phyloP scores from a whole-genome alignment of 1,140 invertebrate species.

The Drosophila orosa region DNA sequence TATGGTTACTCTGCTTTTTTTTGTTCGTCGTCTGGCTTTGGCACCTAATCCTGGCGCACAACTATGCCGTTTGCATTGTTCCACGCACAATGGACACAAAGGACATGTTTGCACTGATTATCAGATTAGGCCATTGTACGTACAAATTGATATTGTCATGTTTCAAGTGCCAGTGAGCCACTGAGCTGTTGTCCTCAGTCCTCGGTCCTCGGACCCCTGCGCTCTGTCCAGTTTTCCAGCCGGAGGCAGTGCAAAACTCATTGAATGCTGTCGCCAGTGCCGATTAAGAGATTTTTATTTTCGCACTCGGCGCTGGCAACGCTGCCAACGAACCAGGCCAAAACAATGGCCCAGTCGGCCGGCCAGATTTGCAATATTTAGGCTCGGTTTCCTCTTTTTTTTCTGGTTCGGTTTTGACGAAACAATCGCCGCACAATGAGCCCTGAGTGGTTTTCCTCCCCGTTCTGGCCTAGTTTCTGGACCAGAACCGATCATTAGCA shows the following conservation, averaged over 20 bases:
- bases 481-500: slow-evolving; percentile 77
- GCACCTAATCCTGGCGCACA: slow-evolving; percentile 84
- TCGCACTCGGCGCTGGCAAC: slow-evolving; percentile 61
- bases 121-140: slow-evolving; percentile 84
- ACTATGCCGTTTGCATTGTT: slow-evolving; percentile 84
- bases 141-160: slow-evolving; percentile 84
- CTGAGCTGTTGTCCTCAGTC: slow-evolving; percentile 8
- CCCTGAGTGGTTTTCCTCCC: slow-evolving; percentile 71
- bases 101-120: slow-evolving; percentile 84
- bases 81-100: slow-evolving; percentile 83
- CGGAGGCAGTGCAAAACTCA: slow-evolving; percentile 64
- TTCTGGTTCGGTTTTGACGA: slow-evolving; percentile 58
- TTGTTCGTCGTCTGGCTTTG: slow-evolving; percentile 43
- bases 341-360: slow-evolving; percentile 65
- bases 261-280: slow-evolving; percentile 83
- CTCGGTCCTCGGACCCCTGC: slow-evolving; percentile 3
- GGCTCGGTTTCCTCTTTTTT: slow-evolving; percentile 47
- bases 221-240: slow-evolving; percentile 17
- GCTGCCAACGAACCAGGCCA: slow-evolving; percentile 37
- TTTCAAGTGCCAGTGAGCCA: slow-evolving; percentile 76
- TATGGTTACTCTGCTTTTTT: slow-evolving; percentile 8
- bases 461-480: slow-evolving; percentile 69
- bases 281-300: slow-evolving; percentile 83
- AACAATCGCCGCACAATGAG: slow-evolving; percentile 70
- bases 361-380: slow-evolving; percentile 79